Percentiles rank a stretch among this genome's conserved stretches.
Conservation (phyloP, 1,140 invertebrate species). For the Penaeus chinensis region DNA sequence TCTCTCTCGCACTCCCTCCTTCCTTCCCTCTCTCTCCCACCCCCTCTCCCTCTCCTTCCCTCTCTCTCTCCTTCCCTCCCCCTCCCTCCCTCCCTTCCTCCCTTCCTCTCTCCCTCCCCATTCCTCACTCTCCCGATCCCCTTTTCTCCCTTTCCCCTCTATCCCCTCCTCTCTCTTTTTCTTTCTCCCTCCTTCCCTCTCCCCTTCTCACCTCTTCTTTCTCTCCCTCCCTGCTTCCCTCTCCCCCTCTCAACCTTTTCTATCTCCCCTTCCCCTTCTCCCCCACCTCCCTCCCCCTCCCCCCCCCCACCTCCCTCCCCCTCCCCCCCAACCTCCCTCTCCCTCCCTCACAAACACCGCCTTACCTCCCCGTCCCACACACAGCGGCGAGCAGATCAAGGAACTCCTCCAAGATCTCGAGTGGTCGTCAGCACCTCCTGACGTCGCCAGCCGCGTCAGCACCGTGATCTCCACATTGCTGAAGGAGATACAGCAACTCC, state of each 20-base stretch:
- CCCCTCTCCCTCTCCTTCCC: not conserved
- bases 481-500: constrained; percentile 68
- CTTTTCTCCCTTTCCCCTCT: not conserved
- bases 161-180: not conserved
- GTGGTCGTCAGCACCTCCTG: constrained; percentile 66
- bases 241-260: not conserved
- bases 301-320: not conserved
- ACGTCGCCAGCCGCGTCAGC: constrained; percentile 69
- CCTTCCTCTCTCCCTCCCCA: not conserved
- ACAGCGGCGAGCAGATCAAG: constrained; percentile 57
- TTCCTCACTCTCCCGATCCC: not conserved
- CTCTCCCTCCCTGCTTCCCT: too few species aligned
- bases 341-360: too few species aligned
- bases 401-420: constrained; percentile 70
- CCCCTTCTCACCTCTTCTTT: too few species aligned
- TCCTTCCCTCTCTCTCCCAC: not conserved
- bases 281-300: too few species aligned
- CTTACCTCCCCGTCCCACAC: not conserved
- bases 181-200: not conserved
- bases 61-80: too few species aligned
- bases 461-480: constrained; percentile 69
- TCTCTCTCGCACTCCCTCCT: too few species aligned
- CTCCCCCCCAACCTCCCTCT: not conserved
- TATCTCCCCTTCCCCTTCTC: not conserved
- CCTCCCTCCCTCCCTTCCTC: not conserved